Base-by-base conservation (phyloP, 2,797 vertebrate species). In the Hemibagrus guttatus region DNA sequence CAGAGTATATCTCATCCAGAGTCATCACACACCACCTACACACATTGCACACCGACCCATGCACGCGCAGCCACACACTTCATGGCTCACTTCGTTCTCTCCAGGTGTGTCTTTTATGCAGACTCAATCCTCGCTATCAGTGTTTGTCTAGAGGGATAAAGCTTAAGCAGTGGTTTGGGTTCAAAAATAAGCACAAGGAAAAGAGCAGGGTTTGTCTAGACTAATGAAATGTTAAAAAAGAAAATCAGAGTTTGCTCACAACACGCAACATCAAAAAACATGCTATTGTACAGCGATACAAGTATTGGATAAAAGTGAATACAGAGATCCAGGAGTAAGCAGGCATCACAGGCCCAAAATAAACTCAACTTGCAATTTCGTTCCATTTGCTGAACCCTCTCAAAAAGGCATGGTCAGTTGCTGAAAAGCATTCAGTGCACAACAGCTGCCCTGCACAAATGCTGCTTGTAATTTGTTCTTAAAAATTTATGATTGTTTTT, bases 1-100 rank as follows among this genome's bases (percentile, higher is more conserved):
- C 92, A 88, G 86, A 91, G 92, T 93, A 90, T 79, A 92, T 92
- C 90, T 92, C 90, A 86, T 71, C 64, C 64, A 85, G 87, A 81
- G 86, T 84, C 75, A 87, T 84, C 64, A 80, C 83, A 68, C 71
- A 85, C 79, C 61, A 64, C 59, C 26, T 68, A 23, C 80, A 68
- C 78, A 63, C 63, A 68, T 4, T 56, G 49, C 72, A 81, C 46
- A 83, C 52, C 26, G 28, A 75, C 64, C 46, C 26, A 21, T 5
- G 49, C 83, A 72, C 28, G 19, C n/a, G 76, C 71, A 85, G 9
- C 58, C 81, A 75, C 42, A 72, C 56, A 69, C 61, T 46, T 89
- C 89, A 54, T 84, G 86, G 87, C 82, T 84, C 39, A 90, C 87
- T 90, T 64, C 12, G 2, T 78, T 85, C 14, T 85, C 17, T 46